Base-by-base conservation (phyloP, 2,888 invertebrate species). In the Oligia latruncula region DNA sequence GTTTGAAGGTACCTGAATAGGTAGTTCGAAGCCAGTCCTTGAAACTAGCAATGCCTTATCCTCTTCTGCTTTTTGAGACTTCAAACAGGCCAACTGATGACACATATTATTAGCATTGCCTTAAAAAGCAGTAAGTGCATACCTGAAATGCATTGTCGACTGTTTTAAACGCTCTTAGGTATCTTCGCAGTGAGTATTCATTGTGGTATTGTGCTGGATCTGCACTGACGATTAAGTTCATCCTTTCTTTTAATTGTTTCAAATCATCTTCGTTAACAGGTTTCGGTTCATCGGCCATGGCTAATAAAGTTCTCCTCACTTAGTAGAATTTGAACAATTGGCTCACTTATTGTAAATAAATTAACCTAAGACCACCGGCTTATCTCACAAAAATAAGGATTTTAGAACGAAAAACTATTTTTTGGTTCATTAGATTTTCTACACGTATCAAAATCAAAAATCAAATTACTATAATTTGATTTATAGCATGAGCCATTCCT, bases 141-240 rank as follows among this genome's bases (percentile, higher is more conserved):
- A 98, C 98, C 97, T 98, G 98, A 93, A 98, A 98, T 82, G 98
- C 98, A 90, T 97, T 97, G 93, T 98, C 98, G 68, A 98, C 97
- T 62, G 97, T 98, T 95, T 98, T 98, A 91, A 98, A 98, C 29
- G 98, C 98, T 89, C 98, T 96, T 80, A 98, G 94, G 94, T 98
- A 98, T 88, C 98, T 97, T 89, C 96, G 97, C 71, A 98, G 92
- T 1, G 98, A 98, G 93, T 97, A 98, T 77, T 98, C 98, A 93
- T 98, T 98, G 90, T 98, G 98, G 91, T 98, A 98, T 92, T 98
- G 98, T 40, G 96, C 95, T 49, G 98, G 98, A 95, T 98, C 98
- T 49, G 98, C 98, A 81, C 97, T 98, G 17, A 96, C 97, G 88
- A 98, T 98, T 84, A 98, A 92, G 94, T 97, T 97, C 98, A 98